A percentile compares a stretch with the other conserved stretches of the same genome.
Conservation (phyloP, 2,113 vertebrate genomes). For the Corythaeola cristata region DNA sequence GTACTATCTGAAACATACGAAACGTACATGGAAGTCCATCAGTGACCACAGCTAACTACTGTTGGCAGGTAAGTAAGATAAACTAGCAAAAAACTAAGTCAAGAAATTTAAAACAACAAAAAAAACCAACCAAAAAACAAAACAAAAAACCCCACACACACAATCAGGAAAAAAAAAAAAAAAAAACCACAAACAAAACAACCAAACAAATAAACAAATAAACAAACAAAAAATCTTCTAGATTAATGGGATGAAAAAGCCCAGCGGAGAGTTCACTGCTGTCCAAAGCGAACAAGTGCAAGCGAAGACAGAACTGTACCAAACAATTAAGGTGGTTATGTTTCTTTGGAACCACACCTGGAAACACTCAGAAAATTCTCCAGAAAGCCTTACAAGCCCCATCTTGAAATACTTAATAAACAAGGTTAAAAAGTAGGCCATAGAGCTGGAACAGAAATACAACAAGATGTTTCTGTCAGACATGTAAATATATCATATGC, state of each 20-base stretch:
- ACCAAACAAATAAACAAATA: too few relatives aligned
- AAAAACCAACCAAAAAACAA: too few relatives aligned
- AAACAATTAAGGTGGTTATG: not conserved
- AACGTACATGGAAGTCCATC: not conserved
- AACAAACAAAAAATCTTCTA: not conserved
- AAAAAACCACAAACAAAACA: too few relatives aligned
- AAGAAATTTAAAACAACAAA: not conserved
- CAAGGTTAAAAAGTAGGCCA: not conserved
- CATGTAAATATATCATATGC: not conserved
- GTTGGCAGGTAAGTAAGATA: not conserved
- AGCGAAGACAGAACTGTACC: not conserved
- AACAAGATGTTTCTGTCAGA: not conserved
- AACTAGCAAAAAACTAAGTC: not conserved
- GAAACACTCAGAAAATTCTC: not conserved
- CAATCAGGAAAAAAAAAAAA: too few relatives aligned
- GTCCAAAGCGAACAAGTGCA: not conserved
- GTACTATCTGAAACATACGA: not conserved
- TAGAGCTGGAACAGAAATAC: not conserved
- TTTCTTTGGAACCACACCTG: not conserved
- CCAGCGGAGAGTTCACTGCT: not conserved
- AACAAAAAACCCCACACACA: too few relatives aligned
- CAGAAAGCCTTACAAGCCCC: not conserved
- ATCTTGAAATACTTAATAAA: constrained; percentile 8
- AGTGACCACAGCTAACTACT: not conserved
- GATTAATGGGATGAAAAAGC: not conserved